phyloP scores from a whole-genome alignment of 2,797 vertebrate species.

The Tarsius wallacei region DNA sequence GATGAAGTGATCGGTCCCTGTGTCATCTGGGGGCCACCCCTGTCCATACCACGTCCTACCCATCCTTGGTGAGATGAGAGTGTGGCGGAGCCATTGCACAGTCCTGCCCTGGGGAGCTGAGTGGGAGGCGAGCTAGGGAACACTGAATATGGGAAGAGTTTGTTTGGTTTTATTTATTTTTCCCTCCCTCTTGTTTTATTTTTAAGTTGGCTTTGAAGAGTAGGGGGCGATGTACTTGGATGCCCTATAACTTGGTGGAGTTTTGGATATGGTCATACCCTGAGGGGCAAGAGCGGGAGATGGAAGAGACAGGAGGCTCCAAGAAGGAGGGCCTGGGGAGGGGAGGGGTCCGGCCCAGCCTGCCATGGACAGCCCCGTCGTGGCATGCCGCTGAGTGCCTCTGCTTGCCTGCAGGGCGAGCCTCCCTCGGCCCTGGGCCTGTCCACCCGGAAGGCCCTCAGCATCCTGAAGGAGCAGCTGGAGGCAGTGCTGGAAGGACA shows the following conservation, averaged over 20 bases:
- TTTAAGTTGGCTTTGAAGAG: constrained; percentile 45
- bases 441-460: constrained; percentile 95
- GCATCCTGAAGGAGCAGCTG: constrained; percentile 95
- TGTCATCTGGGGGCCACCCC: neutral
- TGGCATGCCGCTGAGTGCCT: neutral
- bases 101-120: neutral
- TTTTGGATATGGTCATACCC: neutral
- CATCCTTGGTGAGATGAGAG: neutral
- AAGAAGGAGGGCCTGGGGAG: constrained; percentile 51
- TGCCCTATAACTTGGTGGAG: neutral
- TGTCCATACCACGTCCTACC: fast-evolving
- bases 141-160: neutral
- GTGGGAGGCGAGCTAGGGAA: neutral
- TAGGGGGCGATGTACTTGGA: neutral
- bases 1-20: neutral
- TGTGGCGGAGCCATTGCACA: fast-evolving
- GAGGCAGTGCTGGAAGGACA: constrained; percentile 94
- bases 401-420: constrained; percentile 92
- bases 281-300: neutral
- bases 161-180: neutral
- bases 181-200: neutral
- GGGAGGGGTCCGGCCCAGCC: neutral
- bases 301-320: neutral
- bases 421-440: constrained; percentile 94
- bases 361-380: neutral